Percentiles rank a stretch among this genome's conserved stretches.
phyloP scores from a whole-genome alignment of 2,113 vertebrate species.

The Macaca mulatta region DNA sequence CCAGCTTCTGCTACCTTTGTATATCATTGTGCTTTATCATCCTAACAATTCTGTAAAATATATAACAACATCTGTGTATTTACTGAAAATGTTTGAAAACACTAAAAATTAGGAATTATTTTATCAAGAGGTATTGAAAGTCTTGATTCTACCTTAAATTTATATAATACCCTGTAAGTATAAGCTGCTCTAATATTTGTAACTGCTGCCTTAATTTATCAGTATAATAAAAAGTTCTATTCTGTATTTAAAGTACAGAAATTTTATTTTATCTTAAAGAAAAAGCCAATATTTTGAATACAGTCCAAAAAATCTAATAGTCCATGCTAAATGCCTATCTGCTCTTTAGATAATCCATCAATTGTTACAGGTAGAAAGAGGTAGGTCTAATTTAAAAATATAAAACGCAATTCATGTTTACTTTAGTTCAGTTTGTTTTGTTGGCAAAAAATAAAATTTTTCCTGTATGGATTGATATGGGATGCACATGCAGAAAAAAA shows the following conservation, averaged over 20 bases:
- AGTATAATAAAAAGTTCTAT: neutral
- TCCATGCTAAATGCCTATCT: neutral
- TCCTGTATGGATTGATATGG: neutral
- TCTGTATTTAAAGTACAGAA: neutral
- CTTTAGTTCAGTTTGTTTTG: neutral
- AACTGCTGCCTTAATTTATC: neutral
- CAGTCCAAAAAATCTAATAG: neutral
- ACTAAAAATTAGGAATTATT: neutral
- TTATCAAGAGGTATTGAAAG: neutral
- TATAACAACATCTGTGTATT: neutral
- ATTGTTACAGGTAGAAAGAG: neutral
- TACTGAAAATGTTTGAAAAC: neutral
- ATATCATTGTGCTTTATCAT: neutral
- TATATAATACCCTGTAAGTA: neutral
- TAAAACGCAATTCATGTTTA: neutral
- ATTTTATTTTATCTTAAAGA: constrained; percentile 14
- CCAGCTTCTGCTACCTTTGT: neutral
- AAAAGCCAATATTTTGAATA: neutral
- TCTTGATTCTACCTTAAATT: neutral
- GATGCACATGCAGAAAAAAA: neutral
- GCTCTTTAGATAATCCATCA: neutral
- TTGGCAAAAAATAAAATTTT: neutral
- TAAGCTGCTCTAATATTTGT: neutral
- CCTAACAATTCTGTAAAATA: neutral
- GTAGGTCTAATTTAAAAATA: neutral